A percentile compares a stretch with the other conserved stretches of the same genome.
Evolutionary conservation across 2,113 vertebrate genomes (phyloP).

Genomic region (Etheostoma cragini): DNA sequence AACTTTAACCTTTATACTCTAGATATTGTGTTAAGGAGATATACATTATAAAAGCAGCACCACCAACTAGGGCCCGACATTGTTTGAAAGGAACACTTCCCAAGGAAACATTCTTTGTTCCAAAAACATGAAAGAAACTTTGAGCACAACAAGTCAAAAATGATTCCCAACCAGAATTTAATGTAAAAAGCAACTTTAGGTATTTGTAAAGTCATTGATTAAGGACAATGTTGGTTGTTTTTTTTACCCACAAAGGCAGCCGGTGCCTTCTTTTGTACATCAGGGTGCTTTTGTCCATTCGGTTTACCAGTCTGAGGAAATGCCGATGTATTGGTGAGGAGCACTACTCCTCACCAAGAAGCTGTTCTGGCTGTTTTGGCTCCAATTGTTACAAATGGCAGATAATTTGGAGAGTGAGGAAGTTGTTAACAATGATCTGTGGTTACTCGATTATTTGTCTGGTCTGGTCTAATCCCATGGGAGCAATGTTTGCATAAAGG

Average conservation of each 20-base stretch:
- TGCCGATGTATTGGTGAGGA: constrained; percentile 8
- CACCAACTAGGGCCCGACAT: neutral
- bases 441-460: constrained; percentile 2
- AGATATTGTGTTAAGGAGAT: neutral
- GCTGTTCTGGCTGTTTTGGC: too few species aligned
- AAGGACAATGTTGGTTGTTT: neutral
- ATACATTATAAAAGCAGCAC: neutral
- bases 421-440: constrained; percentile 6
- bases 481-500: constrained; percentile 12
- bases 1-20: neutral
- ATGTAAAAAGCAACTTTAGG: neutral
- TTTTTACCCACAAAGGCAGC: too few species aligned
- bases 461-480: constrained; percentile 1
- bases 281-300: neutral
- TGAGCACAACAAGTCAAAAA: neutral
- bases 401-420: constrained; percentile 6
- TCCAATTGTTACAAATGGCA: neutral
- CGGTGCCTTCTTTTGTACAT: neutral
- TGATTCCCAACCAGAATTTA: neutral
- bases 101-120: neutral
- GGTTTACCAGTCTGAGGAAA: neutral
- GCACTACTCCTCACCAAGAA: too few species aligned
- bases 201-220: neutral
- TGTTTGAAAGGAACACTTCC: neutral
- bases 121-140: neutral